Evolutionary conservation across 2,888 invertebrate species (phyloP).

Genomic region (Polyploca ridens): DNA sequence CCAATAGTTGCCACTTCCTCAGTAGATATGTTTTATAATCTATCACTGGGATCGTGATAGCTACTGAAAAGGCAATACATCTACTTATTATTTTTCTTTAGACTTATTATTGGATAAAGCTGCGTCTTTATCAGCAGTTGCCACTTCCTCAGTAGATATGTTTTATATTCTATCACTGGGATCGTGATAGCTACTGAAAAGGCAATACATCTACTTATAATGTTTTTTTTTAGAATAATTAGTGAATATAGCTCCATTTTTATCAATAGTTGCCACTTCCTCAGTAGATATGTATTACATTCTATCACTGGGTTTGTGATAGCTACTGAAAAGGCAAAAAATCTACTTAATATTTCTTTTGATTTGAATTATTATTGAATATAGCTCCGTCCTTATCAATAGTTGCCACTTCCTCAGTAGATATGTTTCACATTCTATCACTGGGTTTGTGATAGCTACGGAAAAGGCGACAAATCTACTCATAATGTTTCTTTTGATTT

Average conservation of each 20-base stretch:
- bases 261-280: constrained; percentile 19
- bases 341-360: too few relatives aligned
- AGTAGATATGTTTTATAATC: constrained; percentile 24
- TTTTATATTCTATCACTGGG: constrained; percentile 34
- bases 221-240: too few relatives aligned
- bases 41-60: constrained; percentile 29
- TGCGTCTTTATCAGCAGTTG: constrained; percentile 12
- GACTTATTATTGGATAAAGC: too few relatives aligned
- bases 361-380: neutral
- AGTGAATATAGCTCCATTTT: too few relatives aligned
- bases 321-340: neutral
- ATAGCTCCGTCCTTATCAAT: too few relatives aligned
- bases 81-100: too few relatives aligned
- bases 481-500: neutral
- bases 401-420: too few relatives aligned
- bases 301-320: constrained; percentile 31
- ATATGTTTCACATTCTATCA: too few relatives aligned
- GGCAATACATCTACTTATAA: too few relatives aligned
- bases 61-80: too few relatives aligned
- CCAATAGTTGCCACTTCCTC: neutral
- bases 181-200: too few relatives aligned
- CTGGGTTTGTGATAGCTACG: too few relatives aligned
- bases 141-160: constrained; percentile 19
- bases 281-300: constrained; percentile 24
- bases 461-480: neutral